Percentiles rank a stretch among this genome's conserved stretches.
Evolutionary conservation across 2,888 invertebrate genomes (phyloP).

Genomic region (Steinernema scapterisci): DNA sequence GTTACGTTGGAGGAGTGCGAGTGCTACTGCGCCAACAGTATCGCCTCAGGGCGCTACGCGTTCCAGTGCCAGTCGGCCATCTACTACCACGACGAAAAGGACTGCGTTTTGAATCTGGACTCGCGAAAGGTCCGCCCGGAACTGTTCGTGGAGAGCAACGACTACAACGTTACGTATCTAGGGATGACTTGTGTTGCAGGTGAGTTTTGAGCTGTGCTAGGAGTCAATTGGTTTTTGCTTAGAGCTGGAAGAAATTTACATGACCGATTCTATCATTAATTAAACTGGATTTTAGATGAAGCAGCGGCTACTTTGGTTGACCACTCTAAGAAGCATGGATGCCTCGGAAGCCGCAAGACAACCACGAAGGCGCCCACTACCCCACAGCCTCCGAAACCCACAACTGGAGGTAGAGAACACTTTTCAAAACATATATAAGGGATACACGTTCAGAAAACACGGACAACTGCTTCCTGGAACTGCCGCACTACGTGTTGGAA

Average conservation of each 20-base stretch:
- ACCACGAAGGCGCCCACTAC: constrained; percentile 26
- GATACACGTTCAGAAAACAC: constrained; percentile 40
- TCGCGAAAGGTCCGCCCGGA: constrained; percentile 47
- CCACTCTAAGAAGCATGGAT: constrained; percentile 28
- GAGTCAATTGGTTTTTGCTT: too few relatives aligned
- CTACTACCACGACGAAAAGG: constrained; percentile 63
- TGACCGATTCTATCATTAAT: too few relatives aligned
- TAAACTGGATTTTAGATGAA: background rate
- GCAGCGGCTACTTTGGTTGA: background rate
- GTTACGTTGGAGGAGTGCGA: constrained; percentile 63
- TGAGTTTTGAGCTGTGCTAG: background rate
- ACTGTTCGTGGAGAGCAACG: constrained; percentile 39
- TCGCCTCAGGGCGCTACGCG: constrained; percentile 59
- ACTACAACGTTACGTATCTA: constrained; percentile 54
- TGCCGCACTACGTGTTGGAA: constrained; percentile 62
- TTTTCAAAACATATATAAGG: too few relatives aligned
- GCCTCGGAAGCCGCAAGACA: constrained; percentile 10
- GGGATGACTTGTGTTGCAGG: constrained; percentile 50
- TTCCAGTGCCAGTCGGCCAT: constrained; percentile 66
- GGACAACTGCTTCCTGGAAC: constrained; percentile 61
- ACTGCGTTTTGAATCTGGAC: constrained; percentile 65
- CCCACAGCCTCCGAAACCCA: constrained; percentile 16
- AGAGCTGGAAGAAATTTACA: too few relatives aligned
- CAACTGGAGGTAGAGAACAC: constrained; percentile 1
- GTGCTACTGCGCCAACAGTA: constrained; percentile 65